Percentiles rank a stretch among this genome's conserved stretches.
Conservation (phyloP, 2,888 invertebrate species). For the Xestia ashworthii region DNA sequence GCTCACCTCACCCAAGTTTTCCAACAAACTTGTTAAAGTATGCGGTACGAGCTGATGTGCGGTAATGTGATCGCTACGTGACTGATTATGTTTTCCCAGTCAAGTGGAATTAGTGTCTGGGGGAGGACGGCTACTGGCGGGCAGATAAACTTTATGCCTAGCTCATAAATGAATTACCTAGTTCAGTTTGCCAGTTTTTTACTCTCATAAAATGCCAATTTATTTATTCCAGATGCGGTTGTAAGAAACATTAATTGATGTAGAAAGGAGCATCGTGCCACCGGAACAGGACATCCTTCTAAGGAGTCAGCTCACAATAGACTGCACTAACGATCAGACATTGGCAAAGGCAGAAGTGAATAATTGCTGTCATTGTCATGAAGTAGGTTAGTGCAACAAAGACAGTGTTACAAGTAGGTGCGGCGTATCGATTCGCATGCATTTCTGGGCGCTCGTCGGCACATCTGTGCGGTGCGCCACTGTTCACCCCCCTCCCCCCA, state of each 20-base stretch:
- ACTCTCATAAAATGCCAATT: conserved; percentile 9
- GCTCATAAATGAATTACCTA: conserved; percentile 29
- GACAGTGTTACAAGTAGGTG: conserved; percentile 85
- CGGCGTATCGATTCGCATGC: conserved; percentile 88
- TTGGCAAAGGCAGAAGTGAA: conserved; percentile 56
- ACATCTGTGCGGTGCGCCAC: conserved; percentile 86
- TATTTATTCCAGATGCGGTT: conserved; percentile 11
- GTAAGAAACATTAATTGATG: conserved; percentile 14
- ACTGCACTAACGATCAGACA: conserved; percentile 38
- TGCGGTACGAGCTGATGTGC: conserved; percentile 68
- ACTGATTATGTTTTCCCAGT: conserved; percentile 64
- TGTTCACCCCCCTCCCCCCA: conserved; percentile 76
- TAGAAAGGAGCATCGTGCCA: not conserved
- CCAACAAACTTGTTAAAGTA: conserved; percentile 72
- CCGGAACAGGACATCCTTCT: conserved; percentile 22
- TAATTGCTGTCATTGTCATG: conserved; percentile 54
- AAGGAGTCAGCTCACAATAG: conserved; percentile 19
- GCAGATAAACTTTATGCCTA: conserved; percentile 32
- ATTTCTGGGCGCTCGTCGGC: conserved; percentile 75
- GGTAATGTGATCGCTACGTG: conserved; percentile 70
- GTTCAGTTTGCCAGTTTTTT: conserved; percentile 14
- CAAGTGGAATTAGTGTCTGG: conserved; percentile 54
- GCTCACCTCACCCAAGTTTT: conserved; percentile 76
- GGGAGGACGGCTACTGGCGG: conserved; percentile 28
- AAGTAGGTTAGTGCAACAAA: conserved; percentile 89